These are phyloP conservation scores for Syritta pipiens DNA, from an alignment of 2,888 invertebrate genomes.

Conservation along the genomic window DNA sequence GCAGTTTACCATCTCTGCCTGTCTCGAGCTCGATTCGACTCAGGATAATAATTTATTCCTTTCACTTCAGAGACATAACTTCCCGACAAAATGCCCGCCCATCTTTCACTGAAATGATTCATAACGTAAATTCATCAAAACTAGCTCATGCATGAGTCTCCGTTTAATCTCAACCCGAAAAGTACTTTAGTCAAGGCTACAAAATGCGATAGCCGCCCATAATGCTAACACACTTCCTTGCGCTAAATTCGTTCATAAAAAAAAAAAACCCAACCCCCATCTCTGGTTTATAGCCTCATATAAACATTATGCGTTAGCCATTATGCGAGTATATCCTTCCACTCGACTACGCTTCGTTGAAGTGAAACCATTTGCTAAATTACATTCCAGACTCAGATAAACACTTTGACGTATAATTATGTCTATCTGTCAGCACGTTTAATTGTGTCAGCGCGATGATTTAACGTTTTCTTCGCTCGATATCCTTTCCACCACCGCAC, in stretches of 20 bases:
- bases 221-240: neutral
- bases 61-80: too few relatives aligned
- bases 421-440: constrained; percentile 45
- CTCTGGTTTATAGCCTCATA: too few relatives aligned
- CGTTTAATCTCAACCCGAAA: neutral
- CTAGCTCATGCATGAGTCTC: neutral
- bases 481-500: neutral
- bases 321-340: constrained; percentile 17
- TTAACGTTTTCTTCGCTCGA: constrained; percentile 21
- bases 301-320: too few relatives aligned
- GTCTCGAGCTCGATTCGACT: too few relatives aligned
- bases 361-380: constrained; percentile 55
- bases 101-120: too few relatives aligned
- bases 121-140: neutral
- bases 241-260: neutral
- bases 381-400: constrained; percentile 47
- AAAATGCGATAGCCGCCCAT: neutral
- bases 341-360: constrained; percentile 25
- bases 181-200: neutral
- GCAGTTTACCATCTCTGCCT: too few relatives aligned
- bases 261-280: too few relatives aligned
- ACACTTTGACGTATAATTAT: constrained; percentile 44
- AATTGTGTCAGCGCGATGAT: constrained; percentile 39
- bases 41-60: too few relatives aligned
- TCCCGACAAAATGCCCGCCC: too few relatives aligned